Conservation (phyloP, 2,888 invertebrate species). For the Serripes groenlandicus region DNA sequence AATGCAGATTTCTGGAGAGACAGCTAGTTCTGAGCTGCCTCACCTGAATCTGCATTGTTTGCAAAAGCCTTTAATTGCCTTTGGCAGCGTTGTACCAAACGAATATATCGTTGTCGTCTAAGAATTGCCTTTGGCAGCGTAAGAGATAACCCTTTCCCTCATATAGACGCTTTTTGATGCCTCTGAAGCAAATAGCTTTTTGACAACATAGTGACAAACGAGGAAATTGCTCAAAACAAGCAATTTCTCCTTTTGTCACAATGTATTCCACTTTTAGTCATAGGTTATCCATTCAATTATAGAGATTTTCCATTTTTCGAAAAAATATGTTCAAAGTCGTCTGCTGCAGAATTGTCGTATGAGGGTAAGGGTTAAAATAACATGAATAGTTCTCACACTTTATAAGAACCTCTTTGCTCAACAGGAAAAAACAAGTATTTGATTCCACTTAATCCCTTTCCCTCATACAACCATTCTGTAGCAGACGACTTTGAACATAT, state of each 20-base stretch:
- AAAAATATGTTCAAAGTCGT: neutral
- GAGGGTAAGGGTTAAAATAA: neutral
- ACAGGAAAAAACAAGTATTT: no score
- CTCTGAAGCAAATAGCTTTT: neutral
- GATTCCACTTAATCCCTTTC: no score
- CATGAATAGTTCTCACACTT: neutral
- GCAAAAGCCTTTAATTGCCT: no score
- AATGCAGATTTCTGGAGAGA: no score
- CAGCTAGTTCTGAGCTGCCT: no score
- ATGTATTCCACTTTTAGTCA: neutral
- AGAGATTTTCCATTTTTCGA: neutral
- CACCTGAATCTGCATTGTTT: no score
- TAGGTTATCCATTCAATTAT: neutral
- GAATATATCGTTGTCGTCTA: no score
- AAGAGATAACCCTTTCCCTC: neutral
- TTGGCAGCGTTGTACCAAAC: no score
- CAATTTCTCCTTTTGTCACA: slow-evolving; percentile 7
- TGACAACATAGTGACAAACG: neutral
- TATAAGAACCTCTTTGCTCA: no score
- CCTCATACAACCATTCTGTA: no score
- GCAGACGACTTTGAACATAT: no score
- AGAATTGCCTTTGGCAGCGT: no score
- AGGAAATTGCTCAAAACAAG: neutral
- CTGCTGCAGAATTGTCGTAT: neutral
- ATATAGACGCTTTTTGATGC: neutral